Percentiles rank a stretch among this genome's conserved stretches.
These are phyloP conservation scores for Ammodytes marinus DNA, from an alignment of 2,113 vertebrate species.

Conservation along the genomic window DNA sequence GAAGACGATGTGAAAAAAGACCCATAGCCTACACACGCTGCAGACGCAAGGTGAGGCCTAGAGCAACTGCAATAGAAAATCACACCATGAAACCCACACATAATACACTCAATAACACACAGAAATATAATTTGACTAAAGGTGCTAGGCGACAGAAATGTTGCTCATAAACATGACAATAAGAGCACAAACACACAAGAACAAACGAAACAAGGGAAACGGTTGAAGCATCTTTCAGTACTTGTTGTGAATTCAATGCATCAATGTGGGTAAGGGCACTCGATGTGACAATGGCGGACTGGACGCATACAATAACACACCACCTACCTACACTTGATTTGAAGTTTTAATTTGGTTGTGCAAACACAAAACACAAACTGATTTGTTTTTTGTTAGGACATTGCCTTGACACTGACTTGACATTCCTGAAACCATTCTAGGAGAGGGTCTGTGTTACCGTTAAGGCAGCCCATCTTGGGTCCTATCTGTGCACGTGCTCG, in stretches of 20 bases:
- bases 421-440: background rate
- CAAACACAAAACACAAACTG: background rate
- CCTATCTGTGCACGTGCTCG: no score
- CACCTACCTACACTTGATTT: background rate
- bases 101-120: background rate
- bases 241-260: background rate
- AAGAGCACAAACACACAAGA: background rate
- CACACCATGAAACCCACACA: no score
- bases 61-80: no score
- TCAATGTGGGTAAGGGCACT: background rate
- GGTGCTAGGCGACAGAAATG: background rate
- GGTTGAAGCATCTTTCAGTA: background rate
- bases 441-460: background rate
- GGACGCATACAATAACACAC: background rate
- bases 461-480: background rate
- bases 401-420: background rate
- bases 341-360: background rate
- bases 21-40: no score
- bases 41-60: no score
- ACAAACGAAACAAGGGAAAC: background rate
- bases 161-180: background rate
- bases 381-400: background rate
- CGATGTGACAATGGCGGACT: background rate
- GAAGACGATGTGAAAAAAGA: no score
- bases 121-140: background rate